Conservation (phyloP, 2,797 vertebrate species). For the Ambastaia sidthimunki region DNA sequence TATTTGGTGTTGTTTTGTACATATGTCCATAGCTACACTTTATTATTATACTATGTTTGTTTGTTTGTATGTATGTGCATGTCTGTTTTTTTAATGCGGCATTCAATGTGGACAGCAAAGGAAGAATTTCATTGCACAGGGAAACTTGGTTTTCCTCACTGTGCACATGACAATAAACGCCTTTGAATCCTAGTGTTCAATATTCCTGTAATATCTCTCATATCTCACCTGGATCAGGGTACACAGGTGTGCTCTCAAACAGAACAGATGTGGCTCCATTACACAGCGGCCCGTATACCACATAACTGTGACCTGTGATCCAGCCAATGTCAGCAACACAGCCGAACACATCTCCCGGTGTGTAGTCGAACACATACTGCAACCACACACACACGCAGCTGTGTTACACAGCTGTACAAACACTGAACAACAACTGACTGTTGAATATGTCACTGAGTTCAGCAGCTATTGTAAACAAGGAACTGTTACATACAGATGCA, state of each 20-base stretch:
- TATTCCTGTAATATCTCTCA: background rate
- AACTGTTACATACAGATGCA: background rate
- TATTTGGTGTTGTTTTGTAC: no score
- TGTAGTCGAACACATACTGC: conserved; percentile 92
- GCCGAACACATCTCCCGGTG: conserved; percentile 88
- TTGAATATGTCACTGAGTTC: background rate
- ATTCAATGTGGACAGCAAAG: no score
- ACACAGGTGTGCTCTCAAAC: conserved; percentile 95
- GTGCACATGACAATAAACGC: no score
- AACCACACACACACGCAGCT: conserved; percentile 52
- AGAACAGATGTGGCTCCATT: conserved; percentile 93
- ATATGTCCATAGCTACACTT: no score
- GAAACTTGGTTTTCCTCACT: no score
- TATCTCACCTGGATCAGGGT: conserved; percentile 90
- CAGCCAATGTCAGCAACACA: conserved; percentile 96
- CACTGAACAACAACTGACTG: background rate
- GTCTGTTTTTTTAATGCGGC: no score
- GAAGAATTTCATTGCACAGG: no score
- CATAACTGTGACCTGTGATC: conserved; percentile 97
- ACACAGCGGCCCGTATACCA: conserved; percentile 92
- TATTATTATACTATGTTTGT: no score
- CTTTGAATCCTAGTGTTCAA: no score
- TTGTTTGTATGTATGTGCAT: no score
- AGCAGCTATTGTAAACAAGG: background rate
- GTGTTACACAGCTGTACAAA: background rate